phyloP scores from a whole-genome alignment of 2,888 invertebrate genomes.

The Clunio marinus region DNA sequence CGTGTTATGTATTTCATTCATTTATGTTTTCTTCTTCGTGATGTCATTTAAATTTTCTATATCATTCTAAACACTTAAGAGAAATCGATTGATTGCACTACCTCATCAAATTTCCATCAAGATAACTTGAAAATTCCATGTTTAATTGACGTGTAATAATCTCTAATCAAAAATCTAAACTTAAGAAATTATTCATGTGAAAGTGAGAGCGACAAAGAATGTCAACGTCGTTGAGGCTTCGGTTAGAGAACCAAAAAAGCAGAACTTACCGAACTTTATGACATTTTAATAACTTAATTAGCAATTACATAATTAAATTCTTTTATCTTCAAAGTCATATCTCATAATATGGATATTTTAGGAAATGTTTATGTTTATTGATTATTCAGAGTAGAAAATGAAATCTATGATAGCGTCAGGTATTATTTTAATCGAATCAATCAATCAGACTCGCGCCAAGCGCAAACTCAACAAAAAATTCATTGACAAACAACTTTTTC shows the following conservation, averaged over 20 bases:
- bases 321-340: constrained; percentile 25
- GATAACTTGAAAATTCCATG: constrained; percentile 18
- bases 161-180: constrained; percentile 36
- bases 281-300: constrained; percentile 39
- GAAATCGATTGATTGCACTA: not conserved
- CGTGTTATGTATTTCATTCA: too few relatives aligned
- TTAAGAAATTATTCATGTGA: constrained; percentile 36
- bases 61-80: too few relatives aligned
- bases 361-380: not conserved
- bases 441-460: not conserved
- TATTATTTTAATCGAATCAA: constrained; percentile 20
- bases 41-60: too few relatives aligned
- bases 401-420: constrained; percentile 1
- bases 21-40: too few relatives aligned
- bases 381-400: not conserved
- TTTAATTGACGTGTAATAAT: constrained; percentile 38
- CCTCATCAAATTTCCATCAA: constrained; percentile 2
- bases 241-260: not conserved
- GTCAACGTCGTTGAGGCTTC: not conserved
- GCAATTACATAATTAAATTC: constrained; percentile 37
- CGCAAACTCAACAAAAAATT: not conserved
- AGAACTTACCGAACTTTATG: constrained; percentile 27
- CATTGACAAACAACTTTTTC: not conserved
- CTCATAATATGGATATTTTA: not conserved
- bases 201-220: constrained; percentile 1